Conservation (phyloP, 2,113 vertebrate genomes). For the Nibea coibor region DNA sequence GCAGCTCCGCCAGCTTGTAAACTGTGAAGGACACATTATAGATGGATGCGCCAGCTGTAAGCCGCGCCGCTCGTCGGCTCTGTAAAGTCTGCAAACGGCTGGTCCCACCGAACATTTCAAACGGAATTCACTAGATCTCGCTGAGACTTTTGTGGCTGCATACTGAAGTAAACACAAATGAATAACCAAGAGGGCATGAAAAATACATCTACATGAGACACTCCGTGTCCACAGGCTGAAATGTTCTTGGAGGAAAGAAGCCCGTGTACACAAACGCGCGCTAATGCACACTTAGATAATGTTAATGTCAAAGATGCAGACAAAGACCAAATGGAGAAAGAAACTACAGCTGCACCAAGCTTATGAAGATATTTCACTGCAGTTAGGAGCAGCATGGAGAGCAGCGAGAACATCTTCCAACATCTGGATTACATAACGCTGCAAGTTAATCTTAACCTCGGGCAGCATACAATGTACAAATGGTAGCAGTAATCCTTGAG, state of each 20-base stretch:
- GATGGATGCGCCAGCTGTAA: conserved; percentile 36
- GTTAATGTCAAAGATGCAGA: conserved; percentile 11
- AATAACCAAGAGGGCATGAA: conserved; percentile 61
- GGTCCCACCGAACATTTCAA: conserved; percentile 47
- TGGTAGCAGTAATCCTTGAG: conserved; percentile 64
- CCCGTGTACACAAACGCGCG: neutral
- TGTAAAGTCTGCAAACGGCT: conserved; percentile 48
- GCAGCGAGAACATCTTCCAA: conserved; percentile 56
- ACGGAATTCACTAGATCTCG: conserved; percentile 46
- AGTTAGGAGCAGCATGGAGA: conserved; percentile 38
- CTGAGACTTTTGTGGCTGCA: conserved; percentile 38
- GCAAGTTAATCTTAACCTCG: conserved; percentile 68
- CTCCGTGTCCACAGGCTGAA: conserved; percentile 26
- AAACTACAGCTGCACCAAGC: neutral
- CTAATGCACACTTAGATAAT: conserved; percentile 2
- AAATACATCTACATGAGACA: conserved; percentile 41
- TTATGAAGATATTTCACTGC: conserved; percentile 14
- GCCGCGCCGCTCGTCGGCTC: conserved; percentile 30
- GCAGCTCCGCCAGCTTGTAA: conserved; percentile 30
- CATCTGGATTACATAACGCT: conserved; percentile 65
- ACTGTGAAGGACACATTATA: conserved; percentile 57
- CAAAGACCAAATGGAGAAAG: conserved; percentile 3
- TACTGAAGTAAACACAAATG: conserved; percentile 55
- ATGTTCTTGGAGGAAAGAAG: neutral
- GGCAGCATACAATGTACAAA: conserved; percentile 63